phyloP scores from a whole-genome alignment of 1,140 invertebrate species.

The Aphaenogaster floridana region DNA sequence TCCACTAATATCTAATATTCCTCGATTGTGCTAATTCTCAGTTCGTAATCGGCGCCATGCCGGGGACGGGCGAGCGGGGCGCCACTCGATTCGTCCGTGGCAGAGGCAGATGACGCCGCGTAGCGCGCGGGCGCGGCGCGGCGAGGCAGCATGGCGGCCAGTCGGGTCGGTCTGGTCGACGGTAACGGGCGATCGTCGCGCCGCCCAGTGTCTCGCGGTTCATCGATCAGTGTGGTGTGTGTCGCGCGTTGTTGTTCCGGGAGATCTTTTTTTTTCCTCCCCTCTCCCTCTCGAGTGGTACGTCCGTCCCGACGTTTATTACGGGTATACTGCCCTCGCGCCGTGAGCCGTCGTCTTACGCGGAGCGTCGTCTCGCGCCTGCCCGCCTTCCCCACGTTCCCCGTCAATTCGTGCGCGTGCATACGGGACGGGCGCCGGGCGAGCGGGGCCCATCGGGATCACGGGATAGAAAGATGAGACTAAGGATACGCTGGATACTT shows the following conservation, averaged over 20 bases:
- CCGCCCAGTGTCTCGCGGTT: conserved; percentile 82
- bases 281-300: conserved; percentile 65
- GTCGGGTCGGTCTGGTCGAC: conserved; percentile 35
- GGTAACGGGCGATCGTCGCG: conserved; percentile 77
- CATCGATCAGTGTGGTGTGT: conserved; percentile 84
- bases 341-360: conserved; percentile 17
- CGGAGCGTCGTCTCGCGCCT: conserved; percentile 11
- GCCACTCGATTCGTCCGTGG: background rate
- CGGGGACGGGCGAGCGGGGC: too few species aligned
- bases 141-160: conserved; percentile 60
- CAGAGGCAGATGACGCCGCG: background rate
- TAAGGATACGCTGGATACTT: conserved; percentile 81
- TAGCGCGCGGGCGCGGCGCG: background rate
- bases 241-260: conserved; percentile 82
- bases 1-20: too few species aligned
- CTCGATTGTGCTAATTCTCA: too few species aligned
- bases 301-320: conserved; percentile 54
- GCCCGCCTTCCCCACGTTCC: background rate
- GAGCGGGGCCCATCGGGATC: conserved; percentile 63
- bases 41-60: too few species aligned
- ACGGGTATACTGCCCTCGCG: conserved; percentile 44
- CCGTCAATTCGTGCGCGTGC: conserved; percentile 58
- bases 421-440: conserved; percentile 56
- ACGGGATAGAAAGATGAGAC: conserved; percentile 77
- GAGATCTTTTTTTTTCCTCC: conserved; percentile 73